These are phyloP conservation scores for Callopanchax toddi DNA, from an alignment of 2,113 vertebrate genomes.

Conservation along the genomic window DNA sequence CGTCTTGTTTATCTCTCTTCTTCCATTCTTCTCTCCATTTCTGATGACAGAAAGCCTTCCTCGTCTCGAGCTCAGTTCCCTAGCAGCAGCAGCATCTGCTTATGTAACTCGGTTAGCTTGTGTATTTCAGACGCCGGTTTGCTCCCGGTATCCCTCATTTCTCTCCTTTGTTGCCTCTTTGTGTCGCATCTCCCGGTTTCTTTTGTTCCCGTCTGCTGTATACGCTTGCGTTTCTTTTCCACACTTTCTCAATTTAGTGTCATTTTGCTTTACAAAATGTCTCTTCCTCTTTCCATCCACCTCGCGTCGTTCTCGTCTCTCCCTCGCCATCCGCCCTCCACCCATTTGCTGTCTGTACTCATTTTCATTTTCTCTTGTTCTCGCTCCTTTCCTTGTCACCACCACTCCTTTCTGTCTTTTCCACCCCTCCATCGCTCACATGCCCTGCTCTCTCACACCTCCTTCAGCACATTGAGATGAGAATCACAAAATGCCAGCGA, in stretches of 20 bases:
- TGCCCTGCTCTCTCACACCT: slow-evolving; percentile 58
- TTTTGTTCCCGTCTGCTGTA: slow-evolving; percentile 31
- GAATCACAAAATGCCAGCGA: slow-evolving; percentile 62
- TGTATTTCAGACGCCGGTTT: slow-evolving; percentile 70
- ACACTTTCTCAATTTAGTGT: slow-evolving; percentile 49
- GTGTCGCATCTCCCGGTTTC: slow-evolving; percentile 50
- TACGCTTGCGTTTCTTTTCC: slow-evolving; percentile 29
- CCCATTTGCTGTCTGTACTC: slow-evolving; percentile 58
- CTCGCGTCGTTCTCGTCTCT: slow-evolving; percentile 38
- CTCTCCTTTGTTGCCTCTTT: slow-evolving; percentile 45
- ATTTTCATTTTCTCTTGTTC: slow-evolving; percentile 60
- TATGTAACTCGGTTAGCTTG: slow-evolving; percentile 80
- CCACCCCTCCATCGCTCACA: slow-evolving; percentile 34
- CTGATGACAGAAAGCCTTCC: slow-evolving; percentile 53
- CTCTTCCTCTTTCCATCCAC: slow-evolving; percentile 36
- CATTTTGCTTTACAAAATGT: slow-evolving; percentile 51
- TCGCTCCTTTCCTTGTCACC: slow-evolving; percentile 47
- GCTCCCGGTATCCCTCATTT: slow-evolving; percentile 58
- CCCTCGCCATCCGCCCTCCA: slow-evolving; percentile 34
- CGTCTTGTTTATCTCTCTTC: slow-evolving; percentile 31
- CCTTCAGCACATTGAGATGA: slow-evolving; percentile 54
- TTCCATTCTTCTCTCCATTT: slow-evolving; percentile 41
- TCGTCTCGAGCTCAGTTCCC: slow-evolving; percentile 65
- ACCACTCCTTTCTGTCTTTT: slow-evolving; percentile 30
- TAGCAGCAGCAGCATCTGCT: slow-evolving; percentile 72